A percentile compares a stretch with the other conserved stretches of the same genome.
phyloP scores from a whole-genome alignment of 2,888 invertebrate species.

The Autographa pulchrina region DNA sequence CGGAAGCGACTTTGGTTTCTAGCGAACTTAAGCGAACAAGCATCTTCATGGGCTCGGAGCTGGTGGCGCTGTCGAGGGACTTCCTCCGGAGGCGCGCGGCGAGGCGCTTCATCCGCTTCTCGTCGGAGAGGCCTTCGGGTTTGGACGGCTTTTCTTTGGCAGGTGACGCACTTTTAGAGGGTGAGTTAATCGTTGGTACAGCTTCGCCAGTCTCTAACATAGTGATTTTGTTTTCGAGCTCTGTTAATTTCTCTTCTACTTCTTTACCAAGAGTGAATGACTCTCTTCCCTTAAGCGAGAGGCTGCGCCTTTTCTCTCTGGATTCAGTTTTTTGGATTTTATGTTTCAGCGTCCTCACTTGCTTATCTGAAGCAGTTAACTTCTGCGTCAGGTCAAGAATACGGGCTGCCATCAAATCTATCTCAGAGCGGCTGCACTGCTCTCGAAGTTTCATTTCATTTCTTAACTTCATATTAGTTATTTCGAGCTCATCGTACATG shows the following conservation, averaged over 20 bases:
- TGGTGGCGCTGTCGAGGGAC: slow-evolving; percentile 94
- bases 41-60: slow-evolving; percentile 94
- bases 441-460: slow-evolving; percentile 92
- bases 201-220: slow-evolving; percentile 89
- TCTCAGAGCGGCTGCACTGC: slow-evolving; percentile 92
- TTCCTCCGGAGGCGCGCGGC: slow-evolving; percentile 91
- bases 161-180: slow-evolving; percentile 88
- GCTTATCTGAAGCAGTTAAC: slow-evolving; percentile 94
- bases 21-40: slow-evolving; percentile 93
- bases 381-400: slow-evolving; percentile 96
- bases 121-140: slow-evolving; percentile 84
- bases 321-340: slow-evolving; percentile 94
- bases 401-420: slow-evolving; percentile 94
- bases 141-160: slow-evolving; percentile 88
- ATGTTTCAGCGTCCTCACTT: slow-evolving; percentile 93
- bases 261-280: slow-evolving; percentile 95
- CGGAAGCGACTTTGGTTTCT: slow-evolving; percentile 93
- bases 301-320: slow-evolving; percentile 93
- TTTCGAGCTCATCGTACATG: slow-evolving; percentile 94
- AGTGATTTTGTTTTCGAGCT: slow-evolving; percentile 93
- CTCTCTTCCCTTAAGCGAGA: slow-evolving; percentile 95
- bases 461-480: slow-evolving; percentile 93
- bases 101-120: slow-evolving; percentile 86
- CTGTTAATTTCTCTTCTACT: slow-evolving; percentile 95
- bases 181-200: slow-evolving; percentile 82